Conservation (phyloP, 2,797 vertebrate species). For the Synanceia verrucosa region DNA sequence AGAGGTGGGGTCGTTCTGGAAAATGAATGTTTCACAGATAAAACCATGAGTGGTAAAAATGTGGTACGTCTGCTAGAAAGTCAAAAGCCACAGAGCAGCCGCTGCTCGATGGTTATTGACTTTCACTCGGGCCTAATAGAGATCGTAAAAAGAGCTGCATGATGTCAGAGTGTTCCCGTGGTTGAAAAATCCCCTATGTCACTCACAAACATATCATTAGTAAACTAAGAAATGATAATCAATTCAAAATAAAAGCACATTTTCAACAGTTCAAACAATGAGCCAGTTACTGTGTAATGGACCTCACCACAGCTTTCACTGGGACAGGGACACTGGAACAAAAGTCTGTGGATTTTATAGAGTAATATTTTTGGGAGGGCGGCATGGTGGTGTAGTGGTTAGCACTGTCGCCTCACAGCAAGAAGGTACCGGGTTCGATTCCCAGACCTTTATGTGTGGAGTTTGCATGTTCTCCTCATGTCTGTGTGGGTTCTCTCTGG, state of each 20-base stretch:
- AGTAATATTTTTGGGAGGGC: no score
- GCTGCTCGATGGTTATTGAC: constrained; percentile 17
- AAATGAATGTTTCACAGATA: constrained; percentile 1
- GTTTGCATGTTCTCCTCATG: no score
- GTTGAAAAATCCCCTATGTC: background rate
- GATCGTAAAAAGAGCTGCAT: background rate
- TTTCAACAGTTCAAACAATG: background rate
- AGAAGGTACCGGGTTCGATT: no score
- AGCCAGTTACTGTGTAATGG: no score
- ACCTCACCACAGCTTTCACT: no score
- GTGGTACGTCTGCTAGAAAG: background rate
- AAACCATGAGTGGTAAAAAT: constrained; percentile 5
- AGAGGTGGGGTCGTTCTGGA: constrained; percentile 1
- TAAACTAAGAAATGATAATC: background rate
- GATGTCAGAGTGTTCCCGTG: background rate
- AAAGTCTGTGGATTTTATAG: no score
- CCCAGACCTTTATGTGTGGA: no score
- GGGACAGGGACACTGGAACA: no score
- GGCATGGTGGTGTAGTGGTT: no score
- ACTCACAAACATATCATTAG: background rate
- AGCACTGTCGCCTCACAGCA: no score
- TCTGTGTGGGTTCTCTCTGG: no score
- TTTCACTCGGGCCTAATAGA: constrained; percentile 15
- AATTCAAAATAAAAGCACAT: background rate
- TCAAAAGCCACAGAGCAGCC: constrained; percentile 11